phyloP scores from a whole-genome alignment of 2,888 invertebrate genomes.

The Epiblema foenella region DNA sequence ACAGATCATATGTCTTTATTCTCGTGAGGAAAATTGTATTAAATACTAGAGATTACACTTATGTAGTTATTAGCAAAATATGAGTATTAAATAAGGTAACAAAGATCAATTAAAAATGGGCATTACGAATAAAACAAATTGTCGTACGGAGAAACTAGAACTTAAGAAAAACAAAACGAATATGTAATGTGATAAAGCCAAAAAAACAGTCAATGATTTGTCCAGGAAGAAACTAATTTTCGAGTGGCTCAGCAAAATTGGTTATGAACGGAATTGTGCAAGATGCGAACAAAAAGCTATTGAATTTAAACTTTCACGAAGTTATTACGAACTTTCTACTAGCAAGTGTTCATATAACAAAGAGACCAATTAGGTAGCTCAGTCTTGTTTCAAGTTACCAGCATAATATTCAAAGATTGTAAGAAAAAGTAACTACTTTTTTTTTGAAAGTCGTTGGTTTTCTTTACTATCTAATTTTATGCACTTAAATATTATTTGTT shows the following conservation, averaged over 20 bases:
- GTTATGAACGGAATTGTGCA: background rate
- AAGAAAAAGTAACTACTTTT: background rate
- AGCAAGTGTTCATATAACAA: conserved; percentile 7
- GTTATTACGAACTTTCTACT: conserved; percentile 8
- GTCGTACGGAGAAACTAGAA: too few species aligned
- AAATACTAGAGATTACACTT: background rate
- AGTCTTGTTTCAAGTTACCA: background rate
- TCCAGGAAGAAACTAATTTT: background rate
- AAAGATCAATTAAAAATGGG: too few species aligned
- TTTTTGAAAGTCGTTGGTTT: background rate
- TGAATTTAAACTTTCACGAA: background rate
- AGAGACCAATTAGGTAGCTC: conserved; percentile 5
- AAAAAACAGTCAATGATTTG: too few species aligned
- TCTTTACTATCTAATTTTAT: background rate
- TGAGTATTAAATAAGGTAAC: background rate
- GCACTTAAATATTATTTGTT: background rate
- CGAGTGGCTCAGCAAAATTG: background rate
- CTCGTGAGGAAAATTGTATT: background rate
- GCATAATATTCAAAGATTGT: background rate
- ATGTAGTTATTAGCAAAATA: background rate
- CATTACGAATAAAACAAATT: too few species aligned
- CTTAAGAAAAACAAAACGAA: too few species aligned
- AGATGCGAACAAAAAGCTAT: conserved; percentile 1
- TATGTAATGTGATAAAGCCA: too few species aligned
- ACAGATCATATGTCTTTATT: background rate